Evolutionary conservation across 2,797 vertebrate species (phyloP), one percentile per base, ranked within the genome.

Genomic region (Sebastes paucispinis): DNA sequence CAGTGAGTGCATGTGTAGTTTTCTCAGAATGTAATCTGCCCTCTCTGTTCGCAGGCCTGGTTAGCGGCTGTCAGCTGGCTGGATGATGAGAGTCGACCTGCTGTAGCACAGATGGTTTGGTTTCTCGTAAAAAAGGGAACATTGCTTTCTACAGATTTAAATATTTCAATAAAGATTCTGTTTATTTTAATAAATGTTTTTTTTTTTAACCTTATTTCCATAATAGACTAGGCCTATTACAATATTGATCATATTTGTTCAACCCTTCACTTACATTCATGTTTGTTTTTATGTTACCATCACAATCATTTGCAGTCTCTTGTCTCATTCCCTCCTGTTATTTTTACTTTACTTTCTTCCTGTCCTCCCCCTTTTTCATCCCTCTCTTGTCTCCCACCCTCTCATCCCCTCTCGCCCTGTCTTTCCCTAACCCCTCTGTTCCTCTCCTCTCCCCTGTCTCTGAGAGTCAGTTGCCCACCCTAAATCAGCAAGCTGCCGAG

Each of bases 401-500:
- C 80, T 82, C 80, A 80, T 78, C 82, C 83, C 67, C 87, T 83
- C 88, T 89, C 88, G 73, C 84, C 88, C 84, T 69, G 78, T 88
- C 82, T 85, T 80, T 90, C 81, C 81, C 74, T 85, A 89, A 92
- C 86, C 87, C 85, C 84, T 88, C 88, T 88, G 83, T 91, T 91
- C 84, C 80, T 83, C 90, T 87, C 88, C 85, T 87, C 85, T 89
- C 83, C 80, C 86, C 93, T 88, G 90, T 92, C 88, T 93, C 90
- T 87, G 91, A 94, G 88, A 95, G 94, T 94, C 93, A 90, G 85
- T 94, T 95, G 91, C 94, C 93, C 95, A 95, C 94, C 94, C 93
- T 94, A 94, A 95, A 95, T 93, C 94, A 93, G 93, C 91, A 92
- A 93, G 94, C 94, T 94, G 95, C 95, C 63, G 94, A 94, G 95